These are phyloP conservation scores for Sylvia borin DNA, from an alignment of 2,797 vertebrate genomes.

Conservation along the genomic window DNA sequence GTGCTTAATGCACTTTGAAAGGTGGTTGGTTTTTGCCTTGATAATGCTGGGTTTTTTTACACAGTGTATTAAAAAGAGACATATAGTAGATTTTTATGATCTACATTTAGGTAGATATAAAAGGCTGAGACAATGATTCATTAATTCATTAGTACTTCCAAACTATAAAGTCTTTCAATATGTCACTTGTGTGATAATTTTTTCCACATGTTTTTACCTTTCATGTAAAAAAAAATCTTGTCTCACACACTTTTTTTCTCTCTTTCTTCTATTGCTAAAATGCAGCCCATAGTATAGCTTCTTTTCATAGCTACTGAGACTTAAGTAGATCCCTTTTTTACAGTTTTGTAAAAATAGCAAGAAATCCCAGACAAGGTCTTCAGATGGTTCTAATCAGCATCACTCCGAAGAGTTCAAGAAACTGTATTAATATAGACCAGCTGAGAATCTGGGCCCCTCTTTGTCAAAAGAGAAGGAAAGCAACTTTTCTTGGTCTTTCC, in stretches of 20 bases:
- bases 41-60: background rate
- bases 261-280: background rate
- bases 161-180: background rate
- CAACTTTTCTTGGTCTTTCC: constrained; percentile 10
- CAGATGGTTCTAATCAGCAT: constrained; percentile 45
- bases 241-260: background rate
- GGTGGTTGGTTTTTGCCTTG: background rate
- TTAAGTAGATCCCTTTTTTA: background rate
- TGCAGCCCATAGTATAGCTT: background rate
- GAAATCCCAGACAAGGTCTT: constrained; percentile 1
- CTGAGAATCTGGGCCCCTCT: background rate
- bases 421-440: constrained; percentile 33
- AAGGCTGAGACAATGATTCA: background rate
- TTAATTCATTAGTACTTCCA: constrained; percentile 22
- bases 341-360: background rate
- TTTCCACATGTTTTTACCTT: constrained; percentile 10
- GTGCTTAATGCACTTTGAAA: background rate
- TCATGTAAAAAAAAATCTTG: background rate
- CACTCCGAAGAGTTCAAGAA: constrained; percentile 34
- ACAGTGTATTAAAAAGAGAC: background rate
- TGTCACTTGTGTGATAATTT: background rate
- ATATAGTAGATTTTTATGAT: background rate
- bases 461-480: background rate
- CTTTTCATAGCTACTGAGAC: background rate
- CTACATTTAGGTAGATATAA: background rate